Evolutionary conservation across 2,888 invertebrate genomes (phyloP).

Genomic region (Acleris cristana): DNA sequence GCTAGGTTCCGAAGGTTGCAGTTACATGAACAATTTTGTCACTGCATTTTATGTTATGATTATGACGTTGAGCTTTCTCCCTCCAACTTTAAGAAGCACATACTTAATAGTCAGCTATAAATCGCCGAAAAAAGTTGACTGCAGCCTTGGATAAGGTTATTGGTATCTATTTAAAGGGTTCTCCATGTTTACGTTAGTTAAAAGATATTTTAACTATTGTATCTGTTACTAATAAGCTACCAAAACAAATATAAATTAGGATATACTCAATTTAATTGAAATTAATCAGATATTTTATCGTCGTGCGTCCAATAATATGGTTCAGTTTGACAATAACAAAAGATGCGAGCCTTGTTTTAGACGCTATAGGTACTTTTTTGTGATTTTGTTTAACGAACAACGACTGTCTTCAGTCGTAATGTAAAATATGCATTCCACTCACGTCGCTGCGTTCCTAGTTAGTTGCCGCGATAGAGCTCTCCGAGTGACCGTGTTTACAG

Average conservation of each 20-base stretch:
- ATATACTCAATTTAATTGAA: slow-evolving; percentile 16
- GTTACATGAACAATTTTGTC: no score
- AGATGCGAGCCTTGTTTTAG: neutral
- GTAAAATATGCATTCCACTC: slow-evolving; percentile 48
- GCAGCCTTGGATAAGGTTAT: neutral
- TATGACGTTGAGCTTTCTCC: no score
- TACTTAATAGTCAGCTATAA: no score
- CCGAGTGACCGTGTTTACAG: slow-evolving; percentile 53
- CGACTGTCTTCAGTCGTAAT: slow-evolving; percentile 15
- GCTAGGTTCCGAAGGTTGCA: no score
- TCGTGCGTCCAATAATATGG: no score
- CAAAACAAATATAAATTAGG: neutral
- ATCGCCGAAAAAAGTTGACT: no score
- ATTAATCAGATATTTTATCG: neutral
- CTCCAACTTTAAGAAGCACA: no score
- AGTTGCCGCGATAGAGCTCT: slow-evolving; percentile 52
- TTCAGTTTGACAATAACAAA: no score
- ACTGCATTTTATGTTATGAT: no score
- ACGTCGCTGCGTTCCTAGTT: slow-evolving; percentile 47
- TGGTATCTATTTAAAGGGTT: neutral
- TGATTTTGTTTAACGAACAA: slow-evolving; percentile 11
- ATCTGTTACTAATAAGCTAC: slow-evolving; percentile 9
- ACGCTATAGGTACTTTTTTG: neutral
- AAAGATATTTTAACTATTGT: slow-evolving; percentile 8
- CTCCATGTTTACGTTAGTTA: slow-evolving; percentile 1